Conservation (phyloP, 2,113 vertebrate genomes). For the Otocyon megalotis region DNA sequence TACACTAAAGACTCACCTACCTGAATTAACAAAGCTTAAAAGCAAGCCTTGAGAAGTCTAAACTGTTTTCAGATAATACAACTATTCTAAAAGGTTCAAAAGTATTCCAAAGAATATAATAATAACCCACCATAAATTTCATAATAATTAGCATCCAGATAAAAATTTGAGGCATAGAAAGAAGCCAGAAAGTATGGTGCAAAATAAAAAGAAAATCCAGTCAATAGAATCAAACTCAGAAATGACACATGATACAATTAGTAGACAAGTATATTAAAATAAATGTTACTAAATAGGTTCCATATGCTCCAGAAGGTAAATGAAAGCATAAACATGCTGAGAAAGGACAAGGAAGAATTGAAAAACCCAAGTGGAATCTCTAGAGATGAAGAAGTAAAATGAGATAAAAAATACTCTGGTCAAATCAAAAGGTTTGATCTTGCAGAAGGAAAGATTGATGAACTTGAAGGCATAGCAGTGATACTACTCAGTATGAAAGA, state of each 20-base stretch:
- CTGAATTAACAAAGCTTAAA: not conserved
- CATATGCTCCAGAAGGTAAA: not conserved
- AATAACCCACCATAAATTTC: not conserved
- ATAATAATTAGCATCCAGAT: not conserved
- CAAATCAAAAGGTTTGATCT: not conserved
- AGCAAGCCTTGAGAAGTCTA: not conserved
- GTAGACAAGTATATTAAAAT: not conserved
- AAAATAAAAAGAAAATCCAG: not conserved
- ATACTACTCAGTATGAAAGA: not conserved
- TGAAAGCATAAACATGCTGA: not conserved
- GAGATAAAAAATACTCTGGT: not conserved
- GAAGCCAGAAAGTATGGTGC: not conserved
- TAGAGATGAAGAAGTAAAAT: conserved; percentile 5
- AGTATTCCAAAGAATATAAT: not conserved
- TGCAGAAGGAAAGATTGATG: not conserved
- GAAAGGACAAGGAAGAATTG: no score
- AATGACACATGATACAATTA: not conserved
- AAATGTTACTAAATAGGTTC: not conserved
- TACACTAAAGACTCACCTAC: not conserved
- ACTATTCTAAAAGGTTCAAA: not conserved
- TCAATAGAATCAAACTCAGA: not conserved
- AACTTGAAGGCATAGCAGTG: not conserved
- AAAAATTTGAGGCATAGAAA: conserved; percentile 16
- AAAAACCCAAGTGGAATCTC: not conserved
- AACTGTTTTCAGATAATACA: not conserved